A percentile compares a stretch with the other conserved stretches of the same genome.
Conservation (phyloP, 2,888 invertebrate genomes). For the Nineta flava region DNA sequence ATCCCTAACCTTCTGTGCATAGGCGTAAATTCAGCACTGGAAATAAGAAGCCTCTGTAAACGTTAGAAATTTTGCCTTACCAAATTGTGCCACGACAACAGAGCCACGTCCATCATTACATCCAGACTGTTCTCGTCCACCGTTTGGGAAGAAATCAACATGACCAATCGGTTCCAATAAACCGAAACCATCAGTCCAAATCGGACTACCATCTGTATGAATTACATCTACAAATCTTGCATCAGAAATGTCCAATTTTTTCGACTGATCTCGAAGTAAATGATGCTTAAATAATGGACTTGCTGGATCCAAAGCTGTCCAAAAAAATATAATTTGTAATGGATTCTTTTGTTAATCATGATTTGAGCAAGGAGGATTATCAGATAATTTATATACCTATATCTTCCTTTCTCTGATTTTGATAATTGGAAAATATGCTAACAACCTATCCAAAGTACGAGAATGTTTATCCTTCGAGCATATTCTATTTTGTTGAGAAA, state of each 20-base stretch:
- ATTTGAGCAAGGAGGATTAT: not conserved
- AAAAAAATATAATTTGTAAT: not conserved
- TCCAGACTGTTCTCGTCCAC: conserved; percentile 42
- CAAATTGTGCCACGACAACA: conserved; percentile 37
- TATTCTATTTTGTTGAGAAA: too few relatives aligned
- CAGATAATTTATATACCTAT: not conserved
- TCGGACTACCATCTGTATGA: conserved; percentile 44
- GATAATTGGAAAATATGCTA: too few relatives aligned
- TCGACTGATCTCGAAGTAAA: conserved; percentile 33
- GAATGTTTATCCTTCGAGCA: too few relatives aligned
- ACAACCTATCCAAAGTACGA: too few relatives aligned
- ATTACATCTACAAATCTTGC: conserved; percentile 51
- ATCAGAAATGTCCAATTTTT: conserved; percentile 42
- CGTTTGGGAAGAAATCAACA: conserved; percentile 43
- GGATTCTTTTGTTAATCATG: not conserved
- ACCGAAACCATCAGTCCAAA: conserved; percentile 42
- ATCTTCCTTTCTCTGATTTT: not conserved
- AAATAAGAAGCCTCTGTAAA: too few relatives aligned
- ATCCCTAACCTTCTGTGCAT: not conserved
- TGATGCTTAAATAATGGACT: conserved; percentile 55
- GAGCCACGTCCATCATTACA: conserved; percentile 37
- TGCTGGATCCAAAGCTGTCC: conserved; percentile 67
- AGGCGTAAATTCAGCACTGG: not conserved
- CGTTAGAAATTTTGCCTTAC: conserved; percentile 19
- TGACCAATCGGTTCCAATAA: conserved; percentile 40